Percentiles rank a stretch among this genome's conserved stretches.
These are phyloP conservation scores for Cydia fagiglandana DNA, from an alignment of 1,140 invertebrate species.

Conservation along the genomic window DNA sequence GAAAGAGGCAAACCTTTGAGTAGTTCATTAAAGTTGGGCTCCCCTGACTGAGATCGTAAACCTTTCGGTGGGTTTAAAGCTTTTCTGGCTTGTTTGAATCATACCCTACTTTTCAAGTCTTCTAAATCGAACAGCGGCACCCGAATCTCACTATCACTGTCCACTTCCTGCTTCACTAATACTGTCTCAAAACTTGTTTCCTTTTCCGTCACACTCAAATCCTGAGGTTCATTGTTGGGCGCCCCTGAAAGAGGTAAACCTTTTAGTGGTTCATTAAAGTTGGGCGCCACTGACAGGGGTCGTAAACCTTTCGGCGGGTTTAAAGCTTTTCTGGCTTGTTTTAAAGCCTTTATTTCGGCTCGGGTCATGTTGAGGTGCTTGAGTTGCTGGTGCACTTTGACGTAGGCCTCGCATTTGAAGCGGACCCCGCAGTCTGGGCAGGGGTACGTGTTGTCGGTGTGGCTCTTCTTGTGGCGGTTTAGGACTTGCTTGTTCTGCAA, in stretches of 20 bases:
- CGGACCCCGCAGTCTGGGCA: conserved; percentile 50
- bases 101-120: conserved; percentile 10
- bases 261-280: too few relatives aligned
- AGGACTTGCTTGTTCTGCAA: conserved; percentile 55
- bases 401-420: conserved; percentile 55
- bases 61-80: conserved; percentile 14
- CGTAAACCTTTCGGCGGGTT: neutral
- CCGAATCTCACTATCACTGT: neutral
- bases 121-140: conserved; percentile 22
- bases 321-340: conserved; percentile 19
- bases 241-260: too few relatives aligned
- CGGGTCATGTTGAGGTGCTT: conserved; percentile 56
- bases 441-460: conserved; percentile 48
- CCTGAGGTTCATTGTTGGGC: neutral
- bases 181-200: neutral
- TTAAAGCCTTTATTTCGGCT: conserved; percentile 43
- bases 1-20: too few relatives aligned
- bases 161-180: neutral
- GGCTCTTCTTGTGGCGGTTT: conserved; percentile 48
- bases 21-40: conserved; percentile 19
- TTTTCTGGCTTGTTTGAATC: neutral
- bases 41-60: neutral
- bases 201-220: neutral
- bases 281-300: conserved; percentile 29
- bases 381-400: conserved; percentile 55